phyloP scores from a whole-genome alignment of 2,113 vertebrate genomes.

The Speoplatyrhinus poulsoni region DNA sequence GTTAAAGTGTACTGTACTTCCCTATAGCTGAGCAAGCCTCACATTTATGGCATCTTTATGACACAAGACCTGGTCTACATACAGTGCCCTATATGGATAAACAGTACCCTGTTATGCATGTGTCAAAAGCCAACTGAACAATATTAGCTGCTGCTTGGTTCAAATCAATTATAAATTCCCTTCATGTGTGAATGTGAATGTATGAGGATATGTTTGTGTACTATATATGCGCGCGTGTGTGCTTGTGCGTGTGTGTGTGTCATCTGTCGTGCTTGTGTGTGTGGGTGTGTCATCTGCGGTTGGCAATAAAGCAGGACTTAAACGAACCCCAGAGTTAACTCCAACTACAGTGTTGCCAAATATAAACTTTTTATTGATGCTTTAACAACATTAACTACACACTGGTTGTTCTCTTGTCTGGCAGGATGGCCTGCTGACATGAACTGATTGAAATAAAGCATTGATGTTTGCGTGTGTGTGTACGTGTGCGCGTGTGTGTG shows the following conservation, averaged over 20 bases:
- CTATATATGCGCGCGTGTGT: background rate
- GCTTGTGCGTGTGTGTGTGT: background rate
- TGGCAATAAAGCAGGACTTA: background rate
- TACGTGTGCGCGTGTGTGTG: background rate
- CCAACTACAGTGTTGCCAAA: slow-evolving; percentile 11
- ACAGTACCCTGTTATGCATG: slow-evolving; percentile 2
- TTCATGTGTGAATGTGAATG: background rate
- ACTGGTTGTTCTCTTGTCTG: slow-evolving; percentile 34
- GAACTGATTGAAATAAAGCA: background rate
- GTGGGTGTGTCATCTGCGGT: background rate
- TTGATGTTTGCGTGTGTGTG: slow-evolving; percentile 3
- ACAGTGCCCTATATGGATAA: slow-evolving; percentile 5
- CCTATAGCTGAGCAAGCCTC: slow-evolving; percentile 20
- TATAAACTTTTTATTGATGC: slow-evolving; percentile 13
- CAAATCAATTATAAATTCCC: background rate
- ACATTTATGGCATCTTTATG: slow-evolving; percentile 9
- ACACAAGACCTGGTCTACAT: slow-evolving; percentile 1
- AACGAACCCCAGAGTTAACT: background rate
- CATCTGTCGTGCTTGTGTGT: background rate
- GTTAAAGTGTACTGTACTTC: slow-evolving; percentile 21
- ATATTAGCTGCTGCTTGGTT: background rate
- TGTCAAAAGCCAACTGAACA: background rate
- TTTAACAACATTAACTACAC: slow-evolving; percentile 18
- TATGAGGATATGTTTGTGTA: background rate
- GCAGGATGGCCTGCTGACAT: slow-evolving; percentile 6